Base-by-base conservation (phyloP, 2,113 vertebrate genomes). In the Pterocles gutturalis region DNA sequence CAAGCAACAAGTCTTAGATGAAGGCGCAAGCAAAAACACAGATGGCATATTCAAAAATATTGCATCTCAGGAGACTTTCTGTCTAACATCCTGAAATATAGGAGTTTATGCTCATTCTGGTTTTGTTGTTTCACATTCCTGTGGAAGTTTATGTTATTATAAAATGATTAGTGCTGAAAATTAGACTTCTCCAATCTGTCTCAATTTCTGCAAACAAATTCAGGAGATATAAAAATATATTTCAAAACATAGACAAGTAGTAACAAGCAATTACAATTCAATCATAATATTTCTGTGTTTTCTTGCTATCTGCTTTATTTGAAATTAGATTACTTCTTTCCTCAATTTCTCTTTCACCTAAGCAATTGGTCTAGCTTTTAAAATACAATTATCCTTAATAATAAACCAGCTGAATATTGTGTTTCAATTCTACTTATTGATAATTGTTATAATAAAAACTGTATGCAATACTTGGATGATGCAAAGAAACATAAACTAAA, bases 11-110 rank as follows among this genome's bases (percentile, higher is more conserved):
- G 8, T 58, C 28, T 58, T 24, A 87, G 20, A n/a, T 22, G 28
- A 87, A 91, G 43, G 3, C 41, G 13, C 2, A 80, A 76, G 7
- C 10, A 43, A 57, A 89, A 89, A 89, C 83, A 29, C 1, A 2
- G 9, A 13, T 48, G 7, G 3, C 2, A 8, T 61, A 43, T 49
- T 43, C 3, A 0, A 67, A 89, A 77, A 54, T 26, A 54, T 0
- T 20, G 3, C 8, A 14, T 28, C 9, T 46, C 20, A 36, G 25
- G 21, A 87, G 8, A 67, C 14, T 72, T 79, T 89, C 26, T 60
- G 3, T 89, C 33, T 64, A n/a, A 46, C 0, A 3, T 43, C 11
- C 8, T 46, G 19, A 92, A 76, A 73, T 43, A 7, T 2, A 60
- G 11, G 18, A 17, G 0, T 69, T 54, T n/a, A 14, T 31, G 65